phyloP scores from a whole-genome alignment of 2,113 vertebrate genomes.

The Anser cygnoides region DNA sequence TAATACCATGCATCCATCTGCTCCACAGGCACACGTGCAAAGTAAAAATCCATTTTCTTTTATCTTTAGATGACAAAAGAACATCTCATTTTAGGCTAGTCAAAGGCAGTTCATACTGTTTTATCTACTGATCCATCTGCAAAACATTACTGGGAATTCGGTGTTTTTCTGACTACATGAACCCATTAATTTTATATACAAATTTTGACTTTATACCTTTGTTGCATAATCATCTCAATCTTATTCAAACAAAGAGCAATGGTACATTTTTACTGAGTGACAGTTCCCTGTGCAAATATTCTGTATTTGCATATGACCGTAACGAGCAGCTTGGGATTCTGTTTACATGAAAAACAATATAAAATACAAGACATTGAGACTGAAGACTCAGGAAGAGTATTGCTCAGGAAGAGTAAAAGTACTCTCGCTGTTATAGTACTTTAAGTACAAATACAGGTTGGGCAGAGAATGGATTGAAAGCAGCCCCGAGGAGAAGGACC shows the following conservation, averaged over 20 bases:
- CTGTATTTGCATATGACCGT: neutral
- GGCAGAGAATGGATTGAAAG: too few relatives aligned
- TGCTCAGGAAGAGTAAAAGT: neutral
- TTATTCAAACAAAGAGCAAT: neutral
- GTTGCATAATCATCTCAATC: neutral
- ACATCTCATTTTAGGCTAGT: neutral
- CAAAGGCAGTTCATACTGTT: slow-evolving; percentile 4
- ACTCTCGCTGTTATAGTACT: neutral
- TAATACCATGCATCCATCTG: slow-evolving; percentile 29
- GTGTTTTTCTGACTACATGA: neutral
- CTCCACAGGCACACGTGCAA: neutral
- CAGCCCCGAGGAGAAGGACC: too few relatives aligned
- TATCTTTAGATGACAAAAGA: slow-evolving; percentile 9
- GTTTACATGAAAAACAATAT: neutral
- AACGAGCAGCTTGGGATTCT: neutral
- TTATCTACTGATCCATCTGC: slow-evolving; percentile 29
- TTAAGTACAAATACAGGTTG: neutral
- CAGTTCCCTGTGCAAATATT: neutral
- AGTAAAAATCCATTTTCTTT: neutral
- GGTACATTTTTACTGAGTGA: neutral
- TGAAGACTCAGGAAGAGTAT: neutral
- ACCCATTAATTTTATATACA: neutral
- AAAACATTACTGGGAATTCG: neutral
- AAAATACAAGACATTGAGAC: neutral
- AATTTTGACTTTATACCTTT: neutral